Evolutionary conservation across 2,797 vertebrate genomes (phyloP), one percentile per base, ranked within the genome.

Genomic region (Malurus splendens): DNA sequence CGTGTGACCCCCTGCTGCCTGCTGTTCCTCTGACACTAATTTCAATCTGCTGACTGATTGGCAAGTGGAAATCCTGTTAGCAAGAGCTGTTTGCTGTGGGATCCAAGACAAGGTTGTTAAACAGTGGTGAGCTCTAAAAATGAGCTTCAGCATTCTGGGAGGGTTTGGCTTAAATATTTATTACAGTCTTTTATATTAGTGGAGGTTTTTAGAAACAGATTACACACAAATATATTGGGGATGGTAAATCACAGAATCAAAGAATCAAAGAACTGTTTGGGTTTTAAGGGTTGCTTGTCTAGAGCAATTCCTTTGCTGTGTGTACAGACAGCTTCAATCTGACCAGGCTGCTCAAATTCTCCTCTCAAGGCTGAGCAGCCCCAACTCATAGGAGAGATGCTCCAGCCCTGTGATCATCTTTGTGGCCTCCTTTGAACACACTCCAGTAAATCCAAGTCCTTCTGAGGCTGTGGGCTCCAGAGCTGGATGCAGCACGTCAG

Each of bases 1-100:
- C 0, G 0, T 76, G 72, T 84, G 84, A 89, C 65, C 84, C 68
- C 61, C 52, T 93, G 88, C 78, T 90, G 72, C 75, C 82, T 91
- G 41, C 55, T 89, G 18, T 13, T 92, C 33, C 65, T 94, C 75
- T 78, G 87, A 82, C 88, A 87, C 54, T 84, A 61, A 91, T 89
- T 91, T 93, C 87, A 92, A 33, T 75, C 62, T 70, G 45, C 55
- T 84, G 59, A 84, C 66, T 92, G 89, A 94, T 65, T 73, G 83
- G 64, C 47, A 88, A 87, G 80, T 61, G 0, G 1, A 51, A 86
- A 93, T 84, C n/a, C 25, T 65, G 54, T 65, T 87, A 84, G 67
- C 38, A 62, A 70, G 82, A 79, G 42, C 64, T 70, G 72, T 89
- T 92, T 72, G 81, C 42, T 51, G 64, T 80, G 80, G 45, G 25